Percentiles rank a stretch among this genome's conserved stretches.
Evolutionary conservation across 2,113 vertebrate genomes (phyloP).

Genomic region (Takifugu flavidus): DNA sequence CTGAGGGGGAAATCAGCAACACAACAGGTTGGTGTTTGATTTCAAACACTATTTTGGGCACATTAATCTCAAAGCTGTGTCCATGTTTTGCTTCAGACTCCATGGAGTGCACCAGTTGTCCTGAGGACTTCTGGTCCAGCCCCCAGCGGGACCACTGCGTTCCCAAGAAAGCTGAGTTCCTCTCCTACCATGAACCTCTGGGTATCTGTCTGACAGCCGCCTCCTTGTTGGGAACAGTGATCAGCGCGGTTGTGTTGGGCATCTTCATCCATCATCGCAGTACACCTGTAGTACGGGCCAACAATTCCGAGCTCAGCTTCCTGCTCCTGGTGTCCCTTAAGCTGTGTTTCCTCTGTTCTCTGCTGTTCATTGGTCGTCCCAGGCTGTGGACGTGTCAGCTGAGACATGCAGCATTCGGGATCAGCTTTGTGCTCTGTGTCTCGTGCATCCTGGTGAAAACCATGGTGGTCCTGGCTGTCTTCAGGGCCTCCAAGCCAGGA

Average conservation of each 20-base stretch:
- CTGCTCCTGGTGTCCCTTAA: conserved; percentile 65
- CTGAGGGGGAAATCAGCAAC: conserved; percentile 69
- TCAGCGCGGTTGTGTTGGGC: conserved; percentile 36
- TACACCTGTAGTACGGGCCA: conserved; percentile 68
- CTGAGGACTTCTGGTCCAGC: no score
- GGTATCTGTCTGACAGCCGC: no score
- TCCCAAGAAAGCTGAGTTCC: no score
- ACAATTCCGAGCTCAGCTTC: conserved; percentile 74
- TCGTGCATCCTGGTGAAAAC: conserved; percentile 52
- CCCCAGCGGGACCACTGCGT: no score
- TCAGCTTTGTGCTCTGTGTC: neutral
- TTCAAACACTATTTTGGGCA: no score
- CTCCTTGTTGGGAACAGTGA: conserved; percentile 40
- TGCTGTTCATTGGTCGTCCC: conserved; percentile 58
- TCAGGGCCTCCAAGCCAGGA: conserved; percentile 43
- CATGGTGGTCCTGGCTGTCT: conserved; percentile 49
- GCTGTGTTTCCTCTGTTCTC: conserved; percentile 70
- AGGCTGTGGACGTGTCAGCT: conserved; percentile 43
- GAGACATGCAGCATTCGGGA: conserved; percentile 26
- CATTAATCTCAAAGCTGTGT: no score
- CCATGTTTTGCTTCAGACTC: no score
- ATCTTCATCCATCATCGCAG: conserved; percentile 48
- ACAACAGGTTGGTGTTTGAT: conserved; percentile 50
- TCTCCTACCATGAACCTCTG: no score
- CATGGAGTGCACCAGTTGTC: no score